phyloP scores from a whole-genome alignment of 2,888 invertebrate species.

The Cosmopolites sordidus region DNA sequence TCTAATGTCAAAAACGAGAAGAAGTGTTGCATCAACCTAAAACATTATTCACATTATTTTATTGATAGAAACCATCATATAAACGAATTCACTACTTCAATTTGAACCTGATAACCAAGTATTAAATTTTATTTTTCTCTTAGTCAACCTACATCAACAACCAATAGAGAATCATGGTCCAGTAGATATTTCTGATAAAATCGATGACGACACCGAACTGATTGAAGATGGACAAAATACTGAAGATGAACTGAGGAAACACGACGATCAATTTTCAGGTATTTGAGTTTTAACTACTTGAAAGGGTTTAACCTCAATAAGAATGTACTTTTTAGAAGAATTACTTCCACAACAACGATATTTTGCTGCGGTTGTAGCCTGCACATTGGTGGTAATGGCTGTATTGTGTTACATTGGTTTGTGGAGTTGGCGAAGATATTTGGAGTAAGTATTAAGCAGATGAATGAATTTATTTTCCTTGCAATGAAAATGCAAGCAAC shows the following conservation, averaged over 20 bases:
- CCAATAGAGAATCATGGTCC: constrained; percentile 14
- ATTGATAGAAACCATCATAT: too few relatives aligned
- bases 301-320: not conserved
- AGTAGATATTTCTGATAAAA: constrained; percentile 12
- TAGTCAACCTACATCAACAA: too few relatives aligned
- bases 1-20: too few relatives aligned
- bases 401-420: constrained; percentile 46
- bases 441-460: constrained; percentile 49
- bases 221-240: constrained; percentile 28
- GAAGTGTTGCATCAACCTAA: too few relatives aligned
- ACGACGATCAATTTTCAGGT: not conserved
- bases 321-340: not conserved
- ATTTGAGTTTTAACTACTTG: not conserved
- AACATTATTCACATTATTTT: too few relatives aligned
- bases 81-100: too few relatives aligned
- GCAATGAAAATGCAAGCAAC: too few relatives aligned
- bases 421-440: constrained; percentile 47
- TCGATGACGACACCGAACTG: constrained; percentile 21
- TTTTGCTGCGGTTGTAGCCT: constrained; percentile 34
- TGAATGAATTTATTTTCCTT: too few relatives aligned
- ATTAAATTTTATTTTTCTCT: too few relatives aligned
- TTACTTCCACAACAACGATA: constrained; percentile 25
- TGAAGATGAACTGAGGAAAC: constrained; percentile 25
- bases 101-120: too few relatives aligned
- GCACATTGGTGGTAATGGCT: constrained; percentile 41